Base-by-base conservation (phyloP, 2,797 vertebrate species). In the Eleutherodactylus coqui region DNA sequence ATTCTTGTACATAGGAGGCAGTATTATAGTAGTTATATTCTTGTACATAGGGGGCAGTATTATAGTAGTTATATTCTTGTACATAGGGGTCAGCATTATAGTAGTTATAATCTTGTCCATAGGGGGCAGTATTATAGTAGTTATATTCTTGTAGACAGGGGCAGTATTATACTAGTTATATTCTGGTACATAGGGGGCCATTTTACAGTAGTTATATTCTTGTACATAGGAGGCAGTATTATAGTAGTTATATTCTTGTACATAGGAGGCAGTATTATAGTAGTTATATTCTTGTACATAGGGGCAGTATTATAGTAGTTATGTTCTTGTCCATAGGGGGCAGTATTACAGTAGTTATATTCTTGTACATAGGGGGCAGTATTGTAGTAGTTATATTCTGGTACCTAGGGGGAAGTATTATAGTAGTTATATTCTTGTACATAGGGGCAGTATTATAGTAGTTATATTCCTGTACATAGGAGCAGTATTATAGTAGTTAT, bases 231-330 rank as follows among this genome's bases (percentile, higher is more conserved):
- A 3, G n/a, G 24, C 55, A 58, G 55, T 58, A 58, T 58, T 58
- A 58, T 58, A 58, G 55, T 58, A 58, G 55, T 58, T 58, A 58
- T 58, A n/a, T 58, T 58, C 55, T 27, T 58, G 55, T 58, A 58
- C 13, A 58, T 58, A n/a, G 24, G 24, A 27, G 55, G 47, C 55
- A 58, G 55, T 58, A 58, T 55, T 55, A 55, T 55, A 55, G 51
- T 55, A 55, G 51, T 24, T 55, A 55, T 55, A 55, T 55, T 55
- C 19, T n/a, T 55, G 51, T 55, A 55, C 9, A 55, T 55, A 55
- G 51, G 21, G 14, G 47, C 47, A 49, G 47, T 49, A 49, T 49
- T 49, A 49, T 49, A 49, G 47, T 49, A 49, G 47, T 49, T 49
- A 49, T 49, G 4, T 19, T 16, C 47, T 19, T 49, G 47, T 49